Conservation (phyloP, 2,113 vertebrate genomes). For the Sinocyclocheilus anophthalmus region DNA sequence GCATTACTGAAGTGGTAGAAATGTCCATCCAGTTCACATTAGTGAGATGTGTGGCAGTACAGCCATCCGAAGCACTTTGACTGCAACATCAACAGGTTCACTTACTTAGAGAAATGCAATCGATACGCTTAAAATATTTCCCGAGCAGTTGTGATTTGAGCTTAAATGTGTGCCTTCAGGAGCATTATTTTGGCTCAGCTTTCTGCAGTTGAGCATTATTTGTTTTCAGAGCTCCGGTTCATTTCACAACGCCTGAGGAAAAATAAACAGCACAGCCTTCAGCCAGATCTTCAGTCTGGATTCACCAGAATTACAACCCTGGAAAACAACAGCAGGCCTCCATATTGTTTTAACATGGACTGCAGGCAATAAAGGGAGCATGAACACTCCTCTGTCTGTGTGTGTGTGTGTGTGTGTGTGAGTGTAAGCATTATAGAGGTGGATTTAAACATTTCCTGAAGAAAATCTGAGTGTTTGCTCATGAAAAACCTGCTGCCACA, state of each 20-base stretch:
- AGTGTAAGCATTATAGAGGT: background rate
- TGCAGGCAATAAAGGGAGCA: background rate
- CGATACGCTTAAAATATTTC: conserved; percentile 11
- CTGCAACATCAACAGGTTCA: background rate
- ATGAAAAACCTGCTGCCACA: background rate
- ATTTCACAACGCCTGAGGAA: conserved; percentile 19
- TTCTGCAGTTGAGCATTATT: background rate
- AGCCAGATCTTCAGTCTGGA: background rate
- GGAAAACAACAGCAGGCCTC: background rate
- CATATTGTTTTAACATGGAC: background rate
- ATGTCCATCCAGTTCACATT: conserved; percentile 33
- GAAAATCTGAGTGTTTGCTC: background rate
- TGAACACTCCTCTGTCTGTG: background rate
- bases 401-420: background rate
- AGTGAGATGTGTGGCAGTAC: conserved; percentile 38
- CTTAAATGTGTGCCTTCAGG: conserved; percentile 13
- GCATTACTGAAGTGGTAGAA: conserved; percentile 57
- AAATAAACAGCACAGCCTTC: background rate
- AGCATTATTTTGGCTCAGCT: background rate
- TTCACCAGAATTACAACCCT: background rate
- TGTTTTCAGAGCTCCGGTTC: conserved; percentile 1
- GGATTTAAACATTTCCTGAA: too few relatives aligned
- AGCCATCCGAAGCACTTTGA: conserved; percentile 8
- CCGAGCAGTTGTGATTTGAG: background rate
- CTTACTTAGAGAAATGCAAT: conserved; percentile 33